Base-by-base conservation (phyloP, 1,140 invertebrate genomes). In the Zeugodacus cucurbitae region DNA sequence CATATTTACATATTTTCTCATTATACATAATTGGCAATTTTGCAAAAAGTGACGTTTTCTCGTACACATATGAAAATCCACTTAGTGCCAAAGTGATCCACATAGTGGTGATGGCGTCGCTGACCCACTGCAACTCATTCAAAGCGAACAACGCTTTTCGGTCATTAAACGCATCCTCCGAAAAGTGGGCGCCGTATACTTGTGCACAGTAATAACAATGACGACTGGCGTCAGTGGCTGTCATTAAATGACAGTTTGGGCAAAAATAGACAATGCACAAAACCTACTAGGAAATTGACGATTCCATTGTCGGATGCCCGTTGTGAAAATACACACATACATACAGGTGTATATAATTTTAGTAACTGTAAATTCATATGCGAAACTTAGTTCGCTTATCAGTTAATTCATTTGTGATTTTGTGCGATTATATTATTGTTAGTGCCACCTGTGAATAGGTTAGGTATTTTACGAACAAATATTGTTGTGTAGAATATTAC, bases 11-110 rank as follows among this genome's bases (percentile, higher is more conserved):
- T 29, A 82, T 48, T 82, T 82, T 48, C 34, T 34, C 22, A 82
- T 82, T n/a, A 26, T 82, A 48, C 67, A 41, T 74, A 74, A 74
- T 74, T 74, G 67, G 17, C 34, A 74, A 74, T 74, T 41, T 37
- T 37, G 37, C 34, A 74, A 74, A 74, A 74, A 37, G 34, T 74
- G 67, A 37, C 67, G 34, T 74, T 74, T 74, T 74, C 34, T 74
- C 14, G 67, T 74, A 26, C 7, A 41, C 7, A 54, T 74, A 32
- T 6, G 20, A 74, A 74, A 74, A 37, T 74, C 67, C 67, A 37
- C 67, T 74, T 74, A 74, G 41, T 74, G 34, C 34, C 17, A 74
- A 67, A 74, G 22, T 74, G 32, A 74, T 74, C 67, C 67, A 74
- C 41, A 74, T 74, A 74, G 41, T 74, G 32, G 6, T 37, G 34